phyloP scores from a whole-genome alignment of 2,113 vertebrate genomes.

The Podiceps cristatus region DNA sequence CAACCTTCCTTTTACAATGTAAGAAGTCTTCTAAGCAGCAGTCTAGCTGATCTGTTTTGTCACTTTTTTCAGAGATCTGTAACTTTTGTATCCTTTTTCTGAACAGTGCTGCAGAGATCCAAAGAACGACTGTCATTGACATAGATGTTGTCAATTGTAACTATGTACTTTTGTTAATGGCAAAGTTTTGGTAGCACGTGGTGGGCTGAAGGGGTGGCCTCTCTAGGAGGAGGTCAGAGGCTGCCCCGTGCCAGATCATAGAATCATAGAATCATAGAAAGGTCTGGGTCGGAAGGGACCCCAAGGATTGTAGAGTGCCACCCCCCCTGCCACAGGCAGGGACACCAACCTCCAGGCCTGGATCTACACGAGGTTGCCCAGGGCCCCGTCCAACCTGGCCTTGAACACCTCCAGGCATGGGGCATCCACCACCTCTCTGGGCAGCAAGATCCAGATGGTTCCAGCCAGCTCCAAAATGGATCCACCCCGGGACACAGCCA shows the following conservation, averaged over 20 bases:
- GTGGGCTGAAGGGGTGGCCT: not conserved
- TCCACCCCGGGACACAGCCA: not conserved
- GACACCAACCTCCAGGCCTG: no score
- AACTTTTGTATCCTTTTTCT: not conserved
- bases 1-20: not conserved
- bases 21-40: not conserved
- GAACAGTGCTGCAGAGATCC: not conserved
- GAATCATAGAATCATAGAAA: no score
- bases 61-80: not conserved
- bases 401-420: no score
- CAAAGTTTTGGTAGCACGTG: not conserved
- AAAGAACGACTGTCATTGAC: not conserved
- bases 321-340: no score
- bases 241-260: no score
- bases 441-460: fast-evolving
- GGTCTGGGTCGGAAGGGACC: no score
- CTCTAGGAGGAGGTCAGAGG: not conserved
- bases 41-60: not conserved
- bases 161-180: not conserved
- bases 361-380: no score
- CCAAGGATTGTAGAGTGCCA: no score
- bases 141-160: not conserved
- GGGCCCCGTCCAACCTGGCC: no score
- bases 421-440: no score
- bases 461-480: not conserved